These are phyloP conservation scores for Apis mellifera DNA, from an alignment of 1,140 invertebrate genomes.

Conservation along the genomic window Amel_HAv3.1 CM009933.2:7174001-7174500, in stretches of 20 bases:
- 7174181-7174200: not conserved
- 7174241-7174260: not conserved
- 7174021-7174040: too few relatives aligned
- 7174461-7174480: not conserved
- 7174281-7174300: not conserved
- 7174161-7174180: not conserved
- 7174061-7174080: too few relatives aligned
- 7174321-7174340: conserved; percentile 19
- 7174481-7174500: conserved; percentile 8
- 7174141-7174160: too few relatives aligned
- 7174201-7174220: not conserved
- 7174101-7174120: too few relatives aligned
- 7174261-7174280: conserved; percentile 13
- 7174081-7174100: too few relatives aligned
- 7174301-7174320: conserved; percentile 30
- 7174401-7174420: conserved; percentile 4
- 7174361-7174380: conserved; percentile 14
- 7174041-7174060: too few relatives aligned
- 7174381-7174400: conserved; percentile 4
- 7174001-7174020: too few relatives aligned
- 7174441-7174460: not conserved
- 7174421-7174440: not conserved
- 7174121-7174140: too few relatives aligned
- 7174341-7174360: not conserved
- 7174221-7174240: not conserved